These are phyloP conservation scores for Tyrannus savana DNA, from an alignment of 2,113 vertebrate genomes.

Conservation along the genomic window DNA sequence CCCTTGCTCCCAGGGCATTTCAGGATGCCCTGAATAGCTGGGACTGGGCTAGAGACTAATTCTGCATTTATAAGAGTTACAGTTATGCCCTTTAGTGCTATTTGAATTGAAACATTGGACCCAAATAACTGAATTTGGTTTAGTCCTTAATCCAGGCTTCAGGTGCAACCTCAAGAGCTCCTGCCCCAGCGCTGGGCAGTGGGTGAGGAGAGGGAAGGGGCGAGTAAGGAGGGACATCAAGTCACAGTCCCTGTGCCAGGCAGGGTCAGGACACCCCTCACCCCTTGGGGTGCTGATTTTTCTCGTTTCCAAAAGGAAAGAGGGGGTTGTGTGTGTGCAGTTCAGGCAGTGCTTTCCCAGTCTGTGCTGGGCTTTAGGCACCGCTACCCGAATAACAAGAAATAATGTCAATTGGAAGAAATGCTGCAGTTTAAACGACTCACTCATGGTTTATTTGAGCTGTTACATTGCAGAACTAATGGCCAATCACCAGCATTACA, in stretches of 20 bases:
- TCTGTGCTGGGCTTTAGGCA: not conserved
- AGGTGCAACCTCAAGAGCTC: too few relatives aligned
- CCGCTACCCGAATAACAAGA: not conserved
- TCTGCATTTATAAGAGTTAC: not conserved
- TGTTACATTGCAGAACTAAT: not conserved
- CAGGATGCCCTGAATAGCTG: not conserved
- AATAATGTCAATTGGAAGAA: not conserved
- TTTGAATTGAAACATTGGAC: not conserved
- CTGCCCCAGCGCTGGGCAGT: not conserved
- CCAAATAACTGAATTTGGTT: not conserved
- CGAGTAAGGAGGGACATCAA: not conserved
- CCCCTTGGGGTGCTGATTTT: rapidly evolving
- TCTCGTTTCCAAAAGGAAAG: not conserved
- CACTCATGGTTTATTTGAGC: not conserved
- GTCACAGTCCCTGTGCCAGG: not conserved
- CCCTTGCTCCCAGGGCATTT: not conserved
- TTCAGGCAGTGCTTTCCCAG: not conserved
- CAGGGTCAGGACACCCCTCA: not conserved
- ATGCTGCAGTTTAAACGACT: not conserved
- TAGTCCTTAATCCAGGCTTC: not conserved
- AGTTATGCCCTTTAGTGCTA: not conserved
- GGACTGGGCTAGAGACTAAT: not conserved
- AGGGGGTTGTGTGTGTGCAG: not conserved
- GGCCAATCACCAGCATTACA: not conserved
- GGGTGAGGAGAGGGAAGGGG: not conserved